Evolutionary conservation across 2,113 vertebrate species (phyloP), one percentile per base, ranked within the genome.

Genomic region (Lasiurus cinereus): DNA sequence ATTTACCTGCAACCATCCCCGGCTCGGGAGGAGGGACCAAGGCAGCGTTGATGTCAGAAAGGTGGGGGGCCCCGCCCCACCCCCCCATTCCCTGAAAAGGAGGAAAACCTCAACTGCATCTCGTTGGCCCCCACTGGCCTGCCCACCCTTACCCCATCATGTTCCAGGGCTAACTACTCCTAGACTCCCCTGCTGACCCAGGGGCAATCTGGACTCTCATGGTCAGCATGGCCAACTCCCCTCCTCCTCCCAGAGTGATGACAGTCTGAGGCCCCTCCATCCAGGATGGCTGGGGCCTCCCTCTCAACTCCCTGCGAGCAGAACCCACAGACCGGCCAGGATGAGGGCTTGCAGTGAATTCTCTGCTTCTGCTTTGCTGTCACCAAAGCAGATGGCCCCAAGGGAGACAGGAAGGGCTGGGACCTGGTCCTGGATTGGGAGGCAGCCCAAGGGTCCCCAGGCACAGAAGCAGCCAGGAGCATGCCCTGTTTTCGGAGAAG

Each of bases 41-140:
- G 97, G 96, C 97, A 96, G 94, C 96, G 95, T 80, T 97, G 96
- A 94, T 96, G 96, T 96, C 96, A 97, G 96, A 96, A 95, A 96
- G 96, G 96, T 97, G 97, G 97, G 97, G 96, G 94, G 95, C 96
- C 96, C 96, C 96, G 96, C 96, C 95, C 95, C 96, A 90, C 96
- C 96, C 96, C 97, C 96, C 95, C 97, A 96, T 89, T 96, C 94
- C 87, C 96, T 96, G 96, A 97, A 98, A 96, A 97, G 91, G 96
- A 97, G 97, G 97, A 97, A 97, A 97, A 97, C 97, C 97, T 97
- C 88, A 79, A 97, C 97, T 97, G 97, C 97, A 97, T 97, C 97
- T 97, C 96, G 8, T 95, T 93, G 97, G 94, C 96, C 96, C 22
- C 94, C 46, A 72, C 91, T 67, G 93, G 96, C 97, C 97, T 90